phyloP scores from a whole-genome alignment of 2,888 invertebrate species.

The Platycheirus albimanus region DNA sequence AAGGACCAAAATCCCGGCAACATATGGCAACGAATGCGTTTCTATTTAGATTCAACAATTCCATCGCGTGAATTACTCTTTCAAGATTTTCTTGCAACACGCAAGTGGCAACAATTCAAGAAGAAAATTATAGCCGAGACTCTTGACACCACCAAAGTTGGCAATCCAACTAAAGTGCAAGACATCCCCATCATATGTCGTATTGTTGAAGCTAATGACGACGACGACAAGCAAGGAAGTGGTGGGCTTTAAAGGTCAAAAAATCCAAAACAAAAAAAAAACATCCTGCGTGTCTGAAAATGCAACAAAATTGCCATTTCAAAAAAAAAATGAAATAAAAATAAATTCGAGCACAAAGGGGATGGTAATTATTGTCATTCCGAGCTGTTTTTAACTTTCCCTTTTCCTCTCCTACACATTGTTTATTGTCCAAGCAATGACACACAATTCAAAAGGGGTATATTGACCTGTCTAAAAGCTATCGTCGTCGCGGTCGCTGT shows the following conservation, averaged over 20 bases:
- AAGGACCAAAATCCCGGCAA: conserved; percentile 82
- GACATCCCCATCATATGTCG: conserved; percentile 82
- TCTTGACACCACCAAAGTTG: conserved; percentile 64
- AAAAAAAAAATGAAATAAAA: conserved; percentile 38
- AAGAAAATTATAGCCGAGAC: conserved; percentile 76
- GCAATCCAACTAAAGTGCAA: conserved; percentile 76
- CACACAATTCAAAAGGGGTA: conserved; percentile 22
- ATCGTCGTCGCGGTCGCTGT: too few relatives aligned
- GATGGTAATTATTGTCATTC: conserved; percentile 36
- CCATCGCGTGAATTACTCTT: conserved; percentile 80
- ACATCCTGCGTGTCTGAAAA: conserved; percentile 17
- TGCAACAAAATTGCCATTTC: conserved; percentile 24
- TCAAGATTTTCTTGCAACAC: conserved; percentile 77
- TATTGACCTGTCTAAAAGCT: conserved; percentile 46
- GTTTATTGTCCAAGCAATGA: not conserved
- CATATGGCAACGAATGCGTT: conserved; percentile 80
- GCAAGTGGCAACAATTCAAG: conserved; percentile 80
- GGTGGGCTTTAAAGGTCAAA: not conserved
- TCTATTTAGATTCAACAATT: conserved; percentile 79
- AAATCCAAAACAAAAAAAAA: too few relatives aligned
- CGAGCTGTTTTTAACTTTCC: conserved; percentile 12
- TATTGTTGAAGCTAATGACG: conserved; percentile 77
- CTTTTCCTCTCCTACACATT: not conserved
- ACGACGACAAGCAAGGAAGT: conserved; percentile 41
- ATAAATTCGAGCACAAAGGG: conserved; percentile 19